Conservation (phyloP, 2,113 vertebrate genomes). For the Pedetes capensis region DNA sequence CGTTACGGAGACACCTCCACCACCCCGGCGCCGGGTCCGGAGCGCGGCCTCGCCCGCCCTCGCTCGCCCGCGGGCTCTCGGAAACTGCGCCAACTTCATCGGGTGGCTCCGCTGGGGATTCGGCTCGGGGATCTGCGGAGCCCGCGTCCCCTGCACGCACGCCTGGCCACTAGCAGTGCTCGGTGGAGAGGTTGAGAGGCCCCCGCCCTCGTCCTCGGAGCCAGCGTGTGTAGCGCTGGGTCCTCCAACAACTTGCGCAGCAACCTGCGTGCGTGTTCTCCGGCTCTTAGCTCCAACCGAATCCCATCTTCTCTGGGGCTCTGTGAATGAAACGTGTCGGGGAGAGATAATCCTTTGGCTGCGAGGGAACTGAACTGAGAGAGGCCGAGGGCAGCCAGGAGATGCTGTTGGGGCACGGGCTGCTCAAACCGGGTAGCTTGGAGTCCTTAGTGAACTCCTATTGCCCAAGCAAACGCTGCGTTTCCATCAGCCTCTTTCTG, state of each 20-base stretch:
- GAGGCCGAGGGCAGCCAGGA: neutral
- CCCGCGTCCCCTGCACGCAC: neutral
- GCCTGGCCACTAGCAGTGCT: neutral
- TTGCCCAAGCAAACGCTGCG: neutral
- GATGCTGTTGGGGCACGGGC: conserved; percentile 16
- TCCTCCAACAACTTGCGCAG: neutral
- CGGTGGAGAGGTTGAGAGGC: neutral
- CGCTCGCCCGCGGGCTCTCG: neutral
- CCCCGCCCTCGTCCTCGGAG: neutral
- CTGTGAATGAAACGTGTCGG: conserved; percentile 63
- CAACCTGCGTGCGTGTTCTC: conserved; percentile 46
- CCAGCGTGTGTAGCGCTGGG: neutral
- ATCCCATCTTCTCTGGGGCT: conserved; percentile 6
- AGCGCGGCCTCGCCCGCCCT: neutral
- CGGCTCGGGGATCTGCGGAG: neutral
- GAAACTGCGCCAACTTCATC: neutral
- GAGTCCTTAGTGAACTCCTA: conserved; percentile 43
- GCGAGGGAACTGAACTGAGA: neutral
- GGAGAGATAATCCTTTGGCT: conserved; percentile 48
- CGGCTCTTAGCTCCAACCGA: conserved; percentile 56
- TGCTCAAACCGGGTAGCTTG: conserved; percentile 28
- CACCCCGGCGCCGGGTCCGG: neutral
- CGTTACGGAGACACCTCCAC: neutral
- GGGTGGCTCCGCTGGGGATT: neutral
- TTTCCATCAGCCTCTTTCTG: conserved; percentile 51